Evolutionary conservation across 2,113 vertebrate genomes (phyloP), one percentile per base, ranked within the genome.

Genomic region (Pseudolaguvia tuberculata): DNA sequence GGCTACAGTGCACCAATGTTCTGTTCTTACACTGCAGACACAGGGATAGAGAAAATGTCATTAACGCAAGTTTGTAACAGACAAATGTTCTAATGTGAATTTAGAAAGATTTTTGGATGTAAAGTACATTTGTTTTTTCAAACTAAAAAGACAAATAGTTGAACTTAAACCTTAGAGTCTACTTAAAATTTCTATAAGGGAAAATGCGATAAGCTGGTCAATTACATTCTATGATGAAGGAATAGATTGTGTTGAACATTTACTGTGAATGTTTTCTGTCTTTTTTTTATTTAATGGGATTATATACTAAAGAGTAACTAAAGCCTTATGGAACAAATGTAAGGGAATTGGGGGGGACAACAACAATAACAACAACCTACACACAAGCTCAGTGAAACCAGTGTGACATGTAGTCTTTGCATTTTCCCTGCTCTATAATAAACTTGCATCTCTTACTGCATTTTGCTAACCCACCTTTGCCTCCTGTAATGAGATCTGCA

Each of bases 401-500:
- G 86, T 88, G 87, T 91, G 89, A 91, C 88, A 89, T 90, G 88
- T 88, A 88, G 88, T 90, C 88, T 90, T 89, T 90, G 88, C 88
- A 88, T 87, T 87, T 62, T 82, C 84, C 86, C 84, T 18, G 74
- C 75, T 81, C 55, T 76, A 72, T 69, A 87, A 83, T 83, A 84
- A 86, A 86, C 45, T 83, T 90, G 89, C 89, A 89, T 91, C 87
- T 86, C 76, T 80, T 89, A 88, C 86, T 89, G 91, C 90, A 90
- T 89, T 91, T 85, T 90, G 90, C 88, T 90, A 86, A 87, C 73
- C 74, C 76, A 65, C 85, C 84, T 85, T 81, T 79, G 84, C 86
- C 88, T 88, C 81, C 83, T 84, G 70, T 85, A 83, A 85, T 88
- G 81, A 86, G 81, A 86, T 81, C 79, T 90, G 88, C 89, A 88